Conservation (phyloP, 2,888 invertebrate genomes). For the Eilema caniola region DNA sequence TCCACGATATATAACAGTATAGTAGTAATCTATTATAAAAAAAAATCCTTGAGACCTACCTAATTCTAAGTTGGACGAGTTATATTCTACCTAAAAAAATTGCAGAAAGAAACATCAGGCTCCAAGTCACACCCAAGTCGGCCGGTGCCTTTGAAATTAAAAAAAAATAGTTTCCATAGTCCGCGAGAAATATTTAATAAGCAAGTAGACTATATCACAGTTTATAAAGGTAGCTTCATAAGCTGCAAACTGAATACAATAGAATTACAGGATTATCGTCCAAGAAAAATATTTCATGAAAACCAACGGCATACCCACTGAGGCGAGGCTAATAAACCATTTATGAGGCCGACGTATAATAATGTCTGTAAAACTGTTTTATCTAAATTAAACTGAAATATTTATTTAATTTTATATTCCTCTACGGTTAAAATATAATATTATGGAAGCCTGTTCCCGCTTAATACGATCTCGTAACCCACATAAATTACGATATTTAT, state of each 20-base stretch:
- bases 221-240: slow-evolving; percentile 39
- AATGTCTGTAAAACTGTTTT: slow-evolving; percentile 2
- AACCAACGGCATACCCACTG: neutral
- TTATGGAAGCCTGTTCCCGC: neutral
- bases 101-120: neutral
- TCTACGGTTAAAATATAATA: neutral
- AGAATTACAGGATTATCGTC: slow-evolving; percentile 25
- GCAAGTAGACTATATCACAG: slow-evolving; percentile 27
- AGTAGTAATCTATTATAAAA: too few relatives aligned
- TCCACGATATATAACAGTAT: too few relatives aligned
- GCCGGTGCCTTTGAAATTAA: neutral
- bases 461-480: neutral
- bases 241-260: slow-evolving; percentile 31
- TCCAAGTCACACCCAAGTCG: neutral
- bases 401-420: neutral
- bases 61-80: too few relatives aligned
- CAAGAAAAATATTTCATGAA: slow-evolving; percentile 21
- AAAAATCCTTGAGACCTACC: too few relatives aligned
- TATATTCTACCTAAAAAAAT: too few relatives aligned
- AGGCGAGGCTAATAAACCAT: slow-evolving; percentile 18
- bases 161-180: neutral
- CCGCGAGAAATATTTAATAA: slow-evolving; percentile 10
- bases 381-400: neutral
- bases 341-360: slow-evolving; percentile 24
- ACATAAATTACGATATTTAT: neutral